Evolutionary conservation across 2,888 invertebrate genomes (phyloP).

Genomic region (Stictocephala bisonia): DNA sequence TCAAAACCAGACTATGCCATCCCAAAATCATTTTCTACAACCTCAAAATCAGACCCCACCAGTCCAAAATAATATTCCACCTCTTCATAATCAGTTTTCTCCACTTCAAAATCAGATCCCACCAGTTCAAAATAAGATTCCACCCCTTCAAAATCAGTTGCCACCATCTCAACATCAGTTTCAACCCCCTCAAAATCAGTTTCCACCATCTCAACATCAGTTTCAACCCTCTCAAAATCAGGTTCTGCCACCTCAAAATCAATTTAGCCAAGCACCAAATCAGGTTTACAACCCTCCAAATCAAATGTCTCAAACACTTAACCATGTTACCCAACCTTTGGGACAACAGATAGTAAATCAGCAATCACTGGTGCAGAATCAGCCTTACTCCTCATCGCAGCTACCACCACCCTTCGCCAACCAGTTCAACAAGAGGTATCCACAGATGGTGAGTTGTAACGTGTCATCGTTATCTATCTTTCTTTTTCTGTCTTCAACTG

Average conservation of each 20-base stretch:
- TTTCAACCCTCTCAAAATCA: slow-evolving; percentile 11
- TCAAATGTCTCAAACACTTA: not conserved
- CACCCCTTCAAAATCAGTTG: not conserved
- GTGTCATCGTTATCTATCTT: no score
- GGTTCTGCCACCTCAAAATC: not conserved
- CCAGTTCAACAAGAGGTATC: slow-evolving; percentile 47
- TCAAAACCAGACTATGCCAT: slow-evolving; percentile 39
- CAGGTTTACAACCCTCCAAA: slow-evolving; percentile 18
- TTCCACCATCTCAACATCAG: not conserved
- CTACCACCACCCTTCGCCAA: slow-evolving; percentile 27
- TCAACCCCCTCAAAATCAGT: not conserved
- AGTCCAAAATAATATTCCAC: not conserved
- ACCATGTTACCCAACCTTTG: not conserved
- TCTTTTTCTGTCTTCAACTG: slow-evolving; percentile 42
- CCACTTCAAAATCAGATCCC: slow-evolving; percentile 14
- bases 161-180: not conserved
- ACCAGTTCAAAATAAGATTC: not conserved
- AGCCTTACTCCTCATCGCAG: not conserved
- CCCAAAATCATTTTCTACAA: not conserved
- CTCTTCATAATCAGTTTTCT: not conserved
- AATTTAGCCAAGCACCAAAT: not conserved
- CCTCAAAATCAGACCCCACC: not conserved
- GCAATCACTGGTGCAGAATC: not conserved
- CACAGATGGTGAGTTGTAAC: slow-evolving; percentile 47
- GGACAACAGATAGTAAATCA: not conserved